Percentiles rank a stretch among this genome's conserved stretches.
These are phyloP conservation scores for Ochotona princeps DNA, from an alignment of 2,113 vertebrate genomes.

Conservation along the genomic window DNA sequence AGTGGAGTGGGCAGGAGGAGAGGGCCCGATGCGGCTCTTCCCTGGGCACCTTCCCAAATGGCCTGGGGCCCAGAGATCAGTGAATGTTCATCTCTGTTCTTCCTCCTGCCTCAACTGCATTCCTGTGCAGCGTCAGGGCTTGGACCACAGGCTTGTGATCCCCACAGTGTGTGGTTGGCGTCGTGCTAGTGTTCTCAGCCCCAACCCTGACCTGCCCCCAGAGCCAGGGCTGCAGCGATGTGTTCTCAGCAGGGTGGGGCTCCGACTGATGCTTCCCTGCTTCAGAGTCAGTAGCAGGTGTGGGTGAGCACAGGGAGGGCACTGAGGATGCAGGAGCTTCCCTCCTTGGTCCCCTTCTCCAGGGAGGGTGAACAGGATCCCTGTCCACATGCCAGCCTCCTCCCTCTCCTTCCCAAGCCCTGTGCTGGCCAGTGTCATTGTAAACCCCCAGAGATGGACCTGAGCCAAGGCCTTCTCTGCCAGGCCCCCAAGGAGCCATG, in stretches of 20 bases:
- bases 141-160: not conserved
- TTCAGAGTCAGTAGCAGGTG: not conserved
- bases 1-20: not conserved
- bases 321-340: not conserved
- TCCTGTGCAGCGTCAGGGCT: not conserved
- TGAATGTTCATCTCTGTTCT: not conserved
- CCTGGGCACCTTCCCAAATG: not conserved
- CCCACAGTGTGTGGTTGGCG: too few species aligned
- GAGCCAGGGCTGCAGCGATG: not conserved
- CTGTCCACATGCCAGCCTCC: not conserved
- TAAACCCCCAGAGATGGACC: not conserved
- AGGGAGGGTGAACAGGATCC: not conserved
- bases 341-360: not conserved
- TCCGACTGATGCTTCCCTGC: not conserved
- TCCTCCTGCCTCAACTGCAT: not conserved
- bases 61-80: not conserved
- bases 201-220: not conserved
- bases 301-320: not conserved
- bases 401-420: not conserved
- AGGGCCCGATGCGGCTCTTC: not conserved
- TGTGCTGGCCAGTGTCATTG: slow-evolving; percentile 19
- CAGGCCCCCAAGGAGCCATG: not conserved
- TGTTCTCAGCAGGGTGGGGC: not conserved
- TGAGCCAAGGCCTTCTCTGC: not conserved
- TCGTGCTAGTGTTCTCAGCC: not conserved